phyloP scores from a whole-genome alignment of 2,888 invertebrate species.

The Sarcophaga rosellei region DNA sequence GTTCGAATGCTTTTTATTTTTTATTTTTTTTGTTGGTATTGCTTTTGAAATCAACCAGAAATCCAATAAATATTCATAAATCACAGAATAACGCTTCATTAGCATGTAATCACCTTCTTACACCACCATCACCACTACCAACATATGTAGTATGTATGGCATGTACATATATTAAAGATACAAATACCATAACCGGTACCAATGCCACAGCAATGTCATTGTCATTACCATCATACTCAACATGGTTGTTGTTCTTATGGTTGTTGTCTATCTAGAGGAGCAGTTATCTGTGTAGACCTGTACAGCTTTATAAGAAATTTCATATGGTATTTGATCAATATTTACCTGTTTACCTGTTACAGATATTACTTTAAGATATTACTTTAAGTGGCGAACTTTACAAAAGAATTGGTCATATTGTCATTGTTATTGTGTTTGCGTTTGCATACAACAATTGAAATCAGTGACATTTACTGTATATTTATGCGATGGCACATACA shows the following conservation, averaged over 20 bases:
- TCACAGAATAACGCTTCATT: constrained; percentile 67
- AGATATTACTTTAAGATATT: background rate
- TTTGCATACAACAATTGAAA: constrained; percentile 25
- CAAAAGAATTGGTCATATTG: background rate
- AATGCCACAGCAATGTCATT: background rate
- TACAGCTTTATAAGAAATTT: constrained; percentile 26
- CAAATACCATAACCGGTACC: too few species aligned
- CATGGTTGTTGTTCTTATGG: background rate
- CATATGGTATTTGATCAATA: constrained; percentile 46
- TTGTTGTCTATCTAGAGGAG: background rate
- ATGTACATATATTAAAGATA: too few species aligned
- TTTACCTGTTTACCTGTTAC: constrained; percentile 43
- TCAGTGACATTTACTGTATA: constrained; percentile 43
- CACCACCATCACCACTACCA: constrained; percentile 15
- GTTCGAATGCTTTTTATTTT: background rate
- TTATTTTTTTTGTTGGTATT: background rate
- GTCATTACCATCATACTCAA: background rate
- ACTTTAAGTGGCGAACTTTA: background rate
- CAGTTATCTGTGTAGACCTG: background rate
- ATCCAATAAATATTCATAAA: constrained; percentile 67
- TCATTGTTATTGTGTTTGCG: constrained; percentile 1
- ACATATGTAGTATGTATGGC: too few species aligned
- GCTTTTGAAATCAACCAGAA: constrained; percentile 47
- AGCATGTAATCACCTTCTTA: constrained; percentile 60
- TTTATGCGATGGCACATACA: constrained; percentile 48